Percentiles rank a stretch among this genome's conserved stretches.
These are phyloP conservation scores for Heterochromis multidens DNA, from an alignment of 2,113 vertebrate species.

Conservation along the genomic window DNA sequence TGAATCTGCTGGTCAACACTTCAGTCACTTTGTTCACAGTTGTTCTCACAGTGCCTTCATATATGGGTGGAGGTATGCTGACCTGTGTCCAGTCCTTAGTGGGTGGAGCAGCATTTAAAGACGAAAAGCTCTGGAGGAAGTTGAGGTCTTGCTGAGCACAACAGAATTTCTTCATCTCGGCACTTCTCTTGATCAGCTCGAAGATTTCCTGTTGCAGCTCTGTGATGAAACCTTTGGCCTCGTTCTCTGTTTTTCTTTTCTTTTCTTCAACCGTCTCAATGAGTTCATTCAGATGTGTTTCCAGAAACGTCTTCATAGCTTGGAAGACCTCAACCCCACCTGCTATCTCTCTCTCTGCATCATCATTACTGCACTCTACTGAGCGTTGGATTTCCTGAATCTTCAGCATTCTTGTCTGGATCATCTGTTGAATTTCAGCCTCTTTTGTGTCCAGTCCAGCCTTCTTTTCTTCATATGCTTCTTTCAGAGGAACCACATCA, in stretches of 20 bases:
- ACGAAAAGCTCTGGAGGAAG: background rate
- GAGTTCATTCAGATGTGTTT: background rate
- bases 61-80: background rate
- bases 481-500: fast-evolving
- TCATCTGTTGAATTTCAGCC: background rate
- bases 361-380: background rate
- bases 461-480: background rate
- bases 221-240: background rate
- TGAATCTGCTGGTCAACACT: no score
- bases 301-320: background rate
- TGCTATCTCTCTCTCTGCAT: fast-evolving
- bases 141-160: background rate
- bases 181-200: background rate
- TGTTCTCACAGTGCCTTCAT: background rate
- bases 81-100: no score
- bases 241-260: background rate
- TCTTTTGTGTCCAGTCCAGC: fast-evolving
- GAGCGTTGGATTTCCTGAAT: background rate
- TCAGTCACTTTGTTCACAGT: background rate
- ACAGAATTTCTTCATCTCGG: background rate
- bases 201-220: background rate
- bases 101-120: no score
- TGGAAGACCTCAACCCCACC: fast-evolving
- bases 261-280: fast-evolving
- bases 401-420: background rate